These are phyloP conservation scores for Spizella passerina DNA, from an alignment of 2,797 vertebrate genomes.

Conservation along the genomic window DNA sequence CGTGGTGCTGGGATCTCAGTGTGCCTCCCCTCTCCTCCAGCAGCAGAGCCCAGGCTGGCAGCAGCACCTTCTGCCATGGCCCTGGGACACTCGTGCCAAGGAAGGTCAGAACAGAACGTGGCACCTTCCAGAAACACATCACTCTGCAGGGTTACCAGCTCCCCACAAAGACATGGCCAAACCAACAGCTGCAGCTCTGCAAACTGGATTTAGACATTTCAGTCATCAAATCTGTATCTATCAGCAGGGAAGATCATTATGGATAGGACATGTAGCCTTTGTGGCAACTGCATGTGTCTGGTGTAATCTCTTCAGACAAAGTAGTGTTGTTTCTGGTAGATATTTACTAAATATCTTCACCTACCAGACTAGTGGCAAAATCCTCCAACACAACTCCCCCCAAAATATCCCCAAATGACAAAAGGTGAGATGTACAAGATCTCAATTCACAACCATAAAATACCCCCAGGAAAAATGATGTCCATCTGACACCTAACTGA, in stretches of 20 bases:
- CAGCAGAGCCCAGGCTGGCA: neutral
- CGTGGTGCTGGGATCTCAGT: accelerated
- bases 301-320: neutral
- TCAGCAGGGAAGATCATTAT: neutral
- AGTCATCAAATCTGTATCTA: neutral
- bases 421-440: neutral
- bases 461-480: neutral
- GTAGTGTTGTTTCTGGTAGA: neutral
- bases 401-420: neutral
- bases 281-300: neutral
- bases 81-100: neutral
- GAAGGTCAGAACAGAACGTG: neutral
- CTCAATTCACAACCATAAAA: neutral
- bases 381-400: neutral
- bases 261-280: accelerated
- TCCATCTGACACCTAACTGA: neutral
- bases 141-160: neutral
- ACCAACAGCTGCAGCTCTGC: neutral
- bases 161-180: neutral
- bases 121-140: neutral
- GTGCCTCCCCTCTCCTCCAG: neutral
- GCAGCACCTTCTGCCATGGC: neutral
- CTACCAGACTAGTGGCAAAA: neutral
- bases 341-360: neutral
- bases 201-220: neutral